These are phyloP conservation scores for Margaritifera margaritifera DNA, from an alignment of 2,888 invertebrate genomes.

Conservation along the genomic window DNA sequence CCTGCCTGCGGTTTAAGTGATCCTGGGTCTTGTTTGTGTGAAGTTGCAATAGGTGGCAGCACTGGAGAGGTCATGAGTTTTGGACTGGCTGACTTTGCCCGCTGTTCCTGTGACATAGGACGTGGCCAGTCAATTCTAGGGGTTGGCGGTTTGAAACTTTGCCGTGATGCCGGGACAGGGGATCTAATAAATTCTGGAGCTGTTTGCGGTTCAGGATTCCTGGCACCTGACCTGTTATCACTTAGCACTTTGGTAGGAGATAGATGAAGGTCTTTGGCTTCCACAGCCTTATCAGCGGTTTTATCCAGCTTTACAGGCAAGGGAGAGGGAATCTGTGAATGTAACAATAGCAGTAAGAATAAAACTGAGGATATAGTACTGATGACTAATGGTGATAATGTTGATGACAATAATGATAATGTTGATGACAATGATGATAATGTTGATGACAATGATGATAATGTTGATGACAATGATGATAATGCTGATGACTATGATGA, in stretches of 20 bases:
- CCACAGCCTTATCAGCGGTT: conserved; percentile 34
- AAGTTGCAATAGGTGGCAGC: conserved; percentile 28
- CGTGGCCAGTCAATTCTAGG: conserved; percentile 37
- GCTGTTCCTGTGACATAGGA: conserved; percentile 19
- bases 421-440: neutral
- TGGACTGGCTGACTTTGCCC: conserved; percentile 31
- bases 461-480: too few species aligned
- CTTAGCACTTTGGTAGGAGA: conserved; percentile 15
- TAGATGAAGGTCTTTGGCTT: conserved; percentile 16
- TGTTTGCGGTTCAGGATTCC: conserved; percentile 43
- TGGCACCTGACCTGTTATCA: conserved; percentile 44
- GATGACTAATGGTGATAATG: too few species aligned
- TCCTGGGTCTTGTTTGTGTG: conserved; percentile 17
- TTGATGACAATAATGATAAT: neutral
- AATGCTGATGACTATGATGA: too few species aligned
- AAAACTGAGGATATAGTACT: too few species aligned
- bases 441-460: too few species aligned
- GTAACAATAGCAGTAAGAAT: neutral
- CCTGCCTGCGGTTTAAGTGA: conserved; percentile 5
- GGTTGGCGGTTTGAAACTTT: conserved; percentile 32
- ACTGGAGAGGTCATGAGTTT: conserved; percentile 22
- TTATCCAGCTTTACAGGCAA: conserved; percentile 43
- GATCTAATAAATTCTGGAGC: conserved; percentile 24
- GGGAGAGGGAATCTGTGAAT: conserved; percentile 45
- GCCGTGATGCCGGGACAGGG: conserved; percentile 33